Evolutionary conservation across 2,797 vertebrate genomes (phyloP).

Genomic region (Danio tinwini): DNA sequence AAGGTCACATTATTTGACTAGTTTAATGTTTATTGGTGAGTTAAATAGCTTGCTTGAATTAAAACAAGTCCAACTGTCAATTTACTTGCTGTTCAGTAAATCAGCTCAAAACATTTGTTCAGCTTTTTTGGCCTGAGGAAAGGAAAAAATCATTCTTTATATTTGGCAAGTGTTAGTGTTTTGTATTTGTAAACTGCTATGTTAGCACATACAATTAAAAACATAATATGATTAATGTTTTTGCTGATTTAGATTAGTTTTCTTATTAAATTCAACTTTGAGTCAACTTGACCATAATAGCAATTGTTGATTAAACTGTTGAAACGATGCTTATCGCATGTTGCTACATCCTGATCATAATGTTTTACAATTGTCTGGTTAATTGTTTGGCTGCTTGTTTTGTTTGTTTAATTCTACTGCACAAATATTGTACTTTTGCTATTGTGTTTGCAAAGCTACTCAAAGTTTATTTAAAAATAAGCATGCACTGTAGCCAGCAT

Average conservation of each 20-base stretch:
- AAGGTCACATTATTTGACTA: not conserved
- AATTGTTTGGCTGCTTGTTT: slow-evolving; percentile 16
- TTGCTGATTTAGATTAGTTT: not conserved
- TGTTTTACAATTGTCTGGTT: not conserved
- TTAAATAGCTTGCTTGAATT: not conserved
- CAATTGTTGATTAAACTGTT: not conserved
- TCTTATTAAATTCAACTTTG: not conserved
- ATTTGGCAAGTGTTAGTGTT: not conserved
- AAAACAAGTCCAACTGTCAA: too few relatives aligned
- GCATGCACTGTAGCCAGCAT: not conserved
- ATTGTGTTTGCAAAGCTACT: slow-evolving; percentile 17
- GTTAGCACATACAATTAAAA: not conserved
- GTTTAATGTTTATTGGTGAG: not conserved
- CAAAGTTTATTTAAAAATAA: slow-evolving; percentile 35
- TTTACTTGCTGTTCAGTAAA: not conserved
- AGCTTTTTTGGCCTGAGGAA: not conserved
- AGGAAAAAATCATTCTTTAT: not conserved
- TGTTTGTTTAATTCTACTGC: slow-evolving; percentile 5
- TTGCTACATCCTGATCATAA: not conserved
- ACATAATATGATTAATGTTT: not conserved
- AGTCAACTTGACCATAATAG: not conserved
- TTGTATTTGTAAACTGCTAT: not conserved
- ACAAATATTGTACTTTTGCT: slow-evolving; percentile 23
- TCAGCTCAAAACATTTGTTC: not conserved
- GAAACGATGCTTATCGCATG: too few relatives aligned